Evolutionary conservation across 2,113 vertebrate genomes (phyloP).

Genomic region (Pseudopodoces humilis): DNA sequence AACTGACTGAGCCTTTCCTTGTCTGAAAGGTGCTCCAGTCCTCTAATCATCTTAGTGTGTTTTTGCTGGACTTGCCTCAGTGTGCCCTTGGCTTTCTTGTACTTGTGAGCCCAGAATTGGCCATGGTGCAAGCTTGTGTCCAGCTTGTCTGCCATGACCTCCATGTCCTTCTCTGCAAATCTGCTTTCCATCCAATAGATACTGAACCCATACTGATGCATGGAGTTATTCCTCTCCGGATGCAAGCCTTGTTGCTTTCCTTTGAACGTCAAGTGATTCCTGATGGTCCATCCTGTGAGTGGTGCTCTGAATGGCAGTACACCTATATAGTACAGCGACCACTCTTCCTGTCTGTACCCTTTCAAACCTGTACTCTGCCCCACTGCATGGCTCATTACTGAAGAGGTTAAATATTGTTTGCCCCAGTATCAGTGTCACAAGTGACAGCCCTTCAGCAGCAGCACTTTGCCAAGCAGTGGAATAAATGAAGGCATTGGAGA

Average conservation of each 20-base stretch:
- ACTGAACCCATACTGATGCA: background rate
- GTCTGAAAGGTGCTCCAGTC: background rate
- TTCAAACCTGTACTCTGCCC: background rate
- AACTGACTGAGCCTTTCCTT: background rate
- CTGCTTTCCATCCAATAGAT: background rate
- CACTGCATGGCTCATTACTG: background rate
- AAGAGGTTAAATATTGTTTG: background rate
- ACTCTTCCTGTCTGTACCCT: background rate
- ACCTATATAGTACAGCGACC: rapidly evolving
- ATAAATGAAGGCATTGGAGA: background rate
- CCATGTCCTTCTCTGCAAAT: background rate
- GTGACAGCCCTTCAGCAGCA: background rate
- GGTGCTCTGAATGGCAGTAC: background rate
- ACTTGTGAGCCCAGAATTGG: background rate
- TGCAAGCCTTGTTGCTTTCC: background rate
- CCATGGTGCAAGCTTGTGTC: rapidly evolving
- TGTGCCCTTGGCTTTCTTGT: background rate
- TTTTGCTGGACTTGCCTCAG: background rate
- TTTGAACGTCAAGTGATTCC: background rate
- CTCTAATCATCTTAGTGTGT: background rate
- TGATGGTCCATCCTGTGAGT: background rate
- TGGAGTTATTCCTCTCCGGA: background rate
- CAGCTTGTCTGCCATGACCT: background rate
- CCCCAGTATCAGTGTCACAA: background rate
- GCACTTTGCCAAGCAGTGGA: background rate